phyloP scores from a whole-genome alignment of 2,888 invertebrate genomes.

The Heliconius ismenius region DNA sequence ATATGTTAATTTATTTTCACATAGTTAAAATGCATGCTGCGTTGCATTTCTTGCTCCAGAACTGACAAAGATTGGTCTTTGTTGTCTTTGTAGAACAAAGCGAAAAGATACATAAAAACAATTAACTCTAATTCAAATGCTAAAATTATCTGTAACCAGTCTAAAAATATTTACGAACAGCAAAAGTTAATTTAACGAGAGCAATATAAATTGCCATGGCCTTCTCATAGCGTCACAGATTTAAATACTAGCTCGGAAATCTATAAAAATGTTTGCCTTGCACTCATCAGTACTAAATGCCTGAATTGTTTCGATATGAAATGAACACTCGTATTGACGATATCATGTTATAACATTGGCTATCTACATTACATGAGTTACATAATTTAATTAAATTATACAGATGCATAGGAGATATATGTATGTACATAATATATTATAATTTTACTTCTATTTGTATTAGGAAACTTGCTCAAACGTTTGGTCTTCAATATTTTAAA shows the following conservation, averaged over 20 bases:
- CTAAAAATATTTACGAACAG: background rate
- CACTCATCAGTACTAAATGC: constrained; percentile 10
- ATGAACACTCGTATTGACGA: background rate
- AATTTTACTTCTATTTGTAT: background rate
- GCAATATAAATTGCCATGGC: constrained; percentile 25
- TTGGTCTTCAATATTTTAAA: too few relatives aligned
- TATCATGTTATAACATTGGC: background rate
- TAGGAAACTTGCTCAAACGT: background rate
- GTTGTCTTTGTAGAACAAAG: too few relatives aligned
- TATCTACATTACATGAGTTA: constrained; percentile 3
- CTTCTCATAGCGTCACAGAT: constrained; percentile 22
- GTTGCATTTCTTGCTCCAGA: too few relatives aligned
- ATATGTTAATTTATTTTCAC: too few relatives aligned
- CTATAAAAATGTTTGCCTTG: constrained; percentile 20
- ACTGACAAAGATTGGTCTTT: too few relatives aligned
- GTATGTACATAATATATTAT: background rate
- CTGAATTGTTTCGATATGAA: constrained; percentile 9
- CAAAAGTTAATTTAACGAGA: constrained; percentile 22
- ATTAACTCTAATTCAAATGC: too few relatives aligned
- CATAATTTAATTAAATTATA: constrained; percentile 12
- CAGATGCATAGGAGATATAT: background rate
- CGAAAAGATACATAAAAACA: too few relatives aligned
- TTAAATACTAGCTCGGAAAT: constrained; percentile 27
- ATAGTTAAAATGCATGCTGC: too few relatives aligned
- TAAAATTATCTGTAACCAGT: too few relatives aligned